These are phyloP conservation scores for Rallus crepitans DNA, from an alignment of 2,797 vertebrate genomes.

Conservation along the genomic window DNA sequence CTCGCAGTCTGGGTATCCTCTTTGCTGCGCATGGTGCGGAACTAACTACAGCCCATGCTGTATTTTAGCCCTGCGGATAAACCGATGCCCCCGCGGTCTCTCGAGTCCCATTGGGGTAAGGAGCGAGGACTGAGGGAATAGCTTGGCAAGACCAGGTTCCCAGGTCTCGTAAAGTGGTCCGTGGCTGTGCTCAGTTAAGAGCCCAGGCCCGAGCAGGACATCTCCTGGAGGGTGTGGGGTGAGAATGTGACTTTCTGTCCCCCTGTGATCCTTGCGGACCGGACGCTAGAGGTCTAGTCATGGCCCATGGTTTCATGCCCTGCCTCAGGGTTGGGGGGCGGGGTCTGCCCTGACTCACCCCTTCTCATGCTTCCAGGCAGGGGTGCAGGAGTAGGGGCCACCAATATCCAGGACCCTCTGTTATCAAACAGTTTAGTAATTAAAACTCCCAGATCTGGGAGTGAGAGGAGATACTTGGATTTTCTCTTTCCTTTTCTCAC, in stretches of 20 bases:
- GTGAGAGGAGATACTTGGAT: rapidly evolving
- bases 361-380: background rate
- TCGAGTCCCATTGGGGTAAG: background rate
- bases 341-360: background rate
- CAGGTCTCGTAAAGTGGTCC: too few species aligned
- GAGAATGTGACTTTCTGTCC: rapidly evolving
- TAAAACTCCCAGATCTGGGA: background rate
- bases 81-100: rapidly evolving
- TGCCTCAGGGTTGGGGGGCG: rapidly evolving
- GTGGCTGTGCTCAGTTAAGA: rapidly evolving
- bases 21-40: rapidly evolving
- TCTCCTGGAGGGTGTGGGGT: rapidly evolving
- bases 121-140: background rate
- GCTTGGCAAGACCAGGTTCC: background rate
- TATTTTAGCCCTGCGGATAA: background rate
- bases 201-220: rapidly evolving
- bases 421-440: background rate
- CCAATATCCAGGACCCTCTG: rapidly evolving
- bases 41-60: background rate
- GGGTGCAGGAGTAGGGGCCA: background rate
- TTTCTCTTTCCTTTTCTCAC: background rate
- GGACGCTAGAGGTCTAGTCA: rapidly evolving
- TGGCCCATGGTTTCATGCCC: rapidly evolving
- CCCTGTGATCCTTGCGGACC: rapidly evolving
- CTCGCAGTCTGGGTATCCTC: background rate